Base-by-base conservation (phyloP, 1,140 invertebrate species). In the Potamilus streckersoni region DNA sequence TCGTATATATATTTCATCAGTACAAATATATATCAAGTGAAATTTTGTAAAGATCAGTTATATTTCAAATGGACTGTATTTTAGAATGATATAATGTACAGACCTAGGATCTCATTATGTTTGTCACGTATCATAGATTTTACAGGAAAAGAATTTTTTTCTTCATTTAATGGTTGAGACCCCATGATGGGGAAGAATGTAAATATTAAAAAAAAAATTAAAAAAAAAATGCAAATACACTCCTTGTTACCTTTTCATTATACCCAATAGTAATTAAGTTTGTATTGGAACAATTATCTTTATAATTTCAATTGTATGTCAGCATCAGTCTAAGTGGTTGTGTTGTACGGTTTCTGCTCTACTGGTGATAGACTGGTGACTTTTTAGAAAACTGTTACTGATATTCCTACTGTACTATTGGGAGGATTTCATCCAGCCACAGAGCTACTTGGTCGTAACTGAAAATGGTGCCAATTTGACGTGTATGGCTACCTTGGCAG, bases 131-230 rank as follows among this genome's bases (percentile, higher is more conserved):
- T 49, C 38, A 49, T 49, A 61, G 72, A 73, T 73, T 65, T 73
- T 65, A 73, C 20, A 55, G 67, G 61, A 66, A 64, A 73, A 62
- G 17, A 67, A 20, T 55, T 73, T 73, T 73, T 67, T 65, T 67
- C 63, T 59, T 61, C 31, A 73, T 55, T 31, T 68, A 68, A 49
- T 49, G 38, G 38, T 49, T 73, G 72, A 27, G 65, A 73, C 63
- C 72, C 63, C 64, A 56, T 23, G 27, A 65, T 58, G 72, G 72
- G 57, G 56, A 57, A 56, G 38, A 73, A 66, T 73, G 72, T 73
- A 73, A 73, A 73, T 73, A 73, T 17, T 56, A 0, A 59, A 38
- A 73, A 66, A 67, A 66, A 73, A 73, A 65, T 59, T 67, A 73
- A 17, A 57, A 73, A 73, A 66, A 73, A 73, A 73, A 60, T 65